Evolutionary conservation across 1,140 invertebrate species (phyloP), one percentile per base, ranked within the genome.

Genomic region (Batillaria attramentaria): DNA sequence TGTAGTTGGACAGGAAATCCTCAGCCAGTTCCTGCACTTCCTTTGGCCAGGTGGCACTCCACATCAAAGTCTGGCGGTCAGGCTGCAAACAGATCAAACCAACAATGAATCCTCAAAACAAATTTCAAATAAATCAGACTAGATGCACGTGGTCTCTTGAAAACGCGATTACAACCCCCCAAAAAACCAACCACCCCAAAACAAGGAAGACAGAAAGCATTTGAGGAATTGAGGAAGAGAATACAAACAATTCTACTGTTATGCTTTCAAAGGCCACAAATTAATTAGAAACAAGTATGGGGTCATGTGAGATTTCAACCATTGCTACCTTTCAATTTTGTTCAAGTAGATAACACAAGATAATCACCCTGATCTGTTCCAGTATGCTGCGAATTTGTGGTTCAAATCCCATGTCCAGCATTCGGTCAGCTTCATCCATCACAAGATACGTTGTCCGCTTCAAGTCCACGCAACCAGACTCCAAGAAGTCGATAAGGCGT

Each of bases 371-470:
- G 89, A 99, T 98, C 91, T 99, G 97, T 87, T 96, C 95, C 82
- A 99, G 94, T 87, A 99, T 99, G 91, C 99, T 98, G 66, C 97
- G 93, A 83, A 99, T 99, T 91, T 99, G 98, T n/a, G 98, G 98
- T 91, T 99, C 98, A 92, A 99, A 99, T 85, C 98, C 98, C 98
- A 99, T 99, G 91, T 99, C 98, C 86, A 99, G 93, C 98, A 99
- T 99, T 79, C 98, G 93, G 92, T 99, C 98, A 85, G 98, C 98
- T 92, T 99, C 98, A 92, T 99, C 98, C 50, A 99, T 91, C 10
- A 99, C 98, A 75, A 99, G 92, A 91, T 98, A 99, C 46, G 97
- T 98, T 88, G 96, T 97, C 54, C 97, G 93, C 60, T 94, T 93
- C 28, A 99, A 91, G 90, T 97, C 97, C 0, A 96, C 98, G 41